These are phyloP conservation scores for Polymixis lichenea DNA, from an alignment of 2,888 invertebrate species.

Conservation along the genomic window DNA sequence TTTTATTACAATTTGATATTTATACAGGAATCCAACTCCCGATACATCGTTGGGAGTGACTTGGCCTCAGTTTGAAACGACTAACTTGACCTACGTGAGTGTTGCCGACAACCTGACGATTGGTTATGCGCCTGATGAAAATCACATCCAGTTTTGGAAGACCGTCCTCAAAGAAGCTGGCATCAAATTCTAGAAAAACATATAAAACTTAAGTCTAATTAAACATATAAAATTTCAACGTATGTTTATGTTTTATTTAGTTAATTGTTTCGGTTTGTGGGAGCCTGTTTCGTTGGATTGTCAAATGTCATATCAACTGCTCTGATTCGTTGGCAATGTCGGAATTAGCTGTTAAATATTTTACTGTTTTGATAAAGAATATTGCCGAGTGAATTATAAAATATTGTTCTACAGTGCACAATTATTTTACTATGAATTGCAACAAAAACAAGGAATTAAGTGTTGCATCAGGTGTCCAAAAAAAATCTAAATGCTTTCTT, in stretches of 20 bases:
- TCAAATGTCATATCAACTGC: not conserved
- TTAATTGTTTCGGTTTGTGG: no score
- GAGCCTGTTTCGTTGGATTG: not conserved
- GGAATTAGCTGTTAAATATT: no score
- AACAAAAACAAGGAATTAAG: no score
- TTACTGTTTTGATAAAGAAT: no score
- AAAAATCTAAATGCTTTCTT: no score
- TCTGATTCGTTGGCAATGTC: no score
- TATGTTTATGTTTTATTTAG: no score
- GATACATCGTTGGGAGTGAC: slow-evolving; percentile 26
- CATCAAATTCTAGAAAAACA: slow-evolving; percentile 26
- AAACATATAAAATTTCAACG: no score
- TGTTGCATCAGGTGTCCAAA: no score
- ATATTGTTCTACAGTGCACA: no score
- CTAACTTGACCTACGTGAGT: slow-evolving; percentile 23
- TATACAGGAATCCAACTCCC: slow-evolving; percentile 42
- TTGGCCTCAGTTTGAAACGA: slow-evolving; percentile 45
- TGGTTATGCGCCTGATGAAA: slow-evolving; percentile 20
- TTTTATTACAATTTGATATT: not conserved
- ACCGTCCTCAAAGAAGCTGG: not conserved
- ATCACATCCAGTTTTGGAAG: slow-evolving; percentile 28
- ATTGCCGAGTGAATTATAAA: no score
- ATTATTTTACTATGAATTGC: no score
- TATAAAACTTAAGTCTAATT: not conserved
- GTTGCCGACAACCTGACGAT: slow-evolving; percentile 29